Evolutionary conservation across 2,797 vertebrate species (phyloP), one percentile per base, ranked within the genome.

Genomic region (Pseudomugil gertrudae): DNA sequence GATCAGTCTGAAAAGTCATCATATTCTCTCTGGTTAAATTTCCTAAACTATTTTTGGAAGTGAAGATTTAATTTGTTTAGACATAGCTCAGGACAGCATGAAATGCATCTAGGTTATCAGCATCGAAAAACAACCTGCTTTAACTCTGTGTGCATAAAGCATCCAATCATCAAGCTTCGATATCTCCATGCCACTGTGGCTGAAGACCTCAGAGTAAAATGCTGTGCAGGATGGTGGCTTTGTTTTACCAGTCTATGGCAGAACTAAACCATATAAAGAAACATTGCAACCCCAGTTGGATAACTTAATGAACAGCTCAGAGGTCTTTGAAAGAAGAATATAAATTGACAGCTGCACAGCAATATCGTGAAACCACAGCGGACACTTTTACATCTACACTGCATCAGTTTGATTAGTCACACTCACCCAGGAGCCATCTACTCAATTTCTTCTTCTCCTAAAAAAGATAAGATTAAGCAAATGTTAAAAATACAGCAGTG

Each of bases 51-150:
- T 43, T 24, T 17, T 26, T 36, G 23, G 19, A 35, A 21, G 43
- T 35, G 57, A 55, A 63, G 33, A 64, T 63, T 64, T 5, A 47
- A 77, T 74, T 65, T 54, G 72, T 78, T 79, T 74, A 21, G 32
- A 17, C 17, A 7, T 50, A 21, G 55, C 50, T 54, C 45, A 32
- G 50, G 51, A 40, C 19, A 27, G 32, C 48, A 32, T 67, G 58
- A 72, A 55, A 63, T 63, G 32, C 29, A 60, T 14, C 24, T 10
- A 33, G 60, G 48, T 45, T 26, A 26, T 30, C 30, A n/a, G 24
- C 27, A 32, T 36, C 40, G 19, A 26, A 35, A 61, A 69, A 55
- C 57, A 60, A 32, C 61, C 57, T 55, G 51, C 15, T 55, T 55
- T 30, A 23, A 61, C 38, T 61, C 35, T 24, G 54, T 23, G 35